Percentiles rank a stretch among this genome's conserved stretches.
phyloP scores from a whole-genome alignment of 2,113 vertebrate species.

The Anoura caudifer region DNA sequence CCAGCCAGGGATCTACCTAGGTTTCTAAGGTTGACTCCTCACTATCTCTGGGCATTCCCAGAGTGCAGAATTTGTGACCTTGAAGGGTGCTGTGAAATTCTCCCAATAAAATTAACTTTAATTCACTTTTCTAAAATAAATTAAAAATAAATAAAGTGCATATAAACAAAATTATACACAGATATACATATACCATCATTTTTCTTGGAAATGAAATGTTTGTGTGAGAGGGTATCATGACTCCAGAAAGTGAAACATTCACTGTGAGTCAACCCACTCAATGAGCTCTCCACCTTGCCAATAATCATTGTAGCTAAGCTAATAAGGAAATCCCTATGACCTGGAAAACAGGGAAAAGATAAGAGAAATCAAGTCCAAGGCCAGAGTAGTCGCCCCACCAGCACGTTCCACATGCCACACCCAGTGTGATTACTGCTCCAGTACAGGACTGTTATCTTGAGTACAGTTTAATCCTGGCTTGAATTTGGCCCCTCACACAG shows the following conservation, averaged over 20 bases:
- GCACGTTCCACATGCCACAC: background rate
- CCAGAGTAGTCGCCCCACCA: background rate
- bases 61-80: background rate
- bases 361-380: conserved; percentile 22
- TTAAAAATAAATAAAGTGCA: background rate
- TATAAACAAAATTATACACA: background rate
- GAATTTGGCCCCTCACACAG: background rate
- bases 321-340: conserved; percentile 58
- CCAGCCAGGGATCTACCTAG: background rate
- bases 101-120: background rate
- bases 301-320: conserved; percentile 12
- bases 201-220: background rate
- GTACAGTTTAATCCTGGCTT: background rate
- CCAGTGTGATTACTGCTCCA: background rate
- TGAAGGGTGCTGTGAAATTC: background rate
- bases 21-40: background rate
- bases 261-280: background rate
- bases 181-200: background rate
- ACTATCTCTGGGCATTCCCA: background rate
- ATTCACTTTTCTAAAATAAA: conserved; percentile 11
- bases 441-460: conserved; percentile 5
- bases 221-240: background rate
- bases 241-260: background rate
- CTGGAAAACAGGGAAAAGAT: conserved; percentile 46
- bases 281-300: conserved; percentile 13